Evolutionary conservation across 2,113 vertebrate genomes (phyloP), one percentile per base, ranked within the genome.

Genomic region (Neogobius melanostomus): DNA sequence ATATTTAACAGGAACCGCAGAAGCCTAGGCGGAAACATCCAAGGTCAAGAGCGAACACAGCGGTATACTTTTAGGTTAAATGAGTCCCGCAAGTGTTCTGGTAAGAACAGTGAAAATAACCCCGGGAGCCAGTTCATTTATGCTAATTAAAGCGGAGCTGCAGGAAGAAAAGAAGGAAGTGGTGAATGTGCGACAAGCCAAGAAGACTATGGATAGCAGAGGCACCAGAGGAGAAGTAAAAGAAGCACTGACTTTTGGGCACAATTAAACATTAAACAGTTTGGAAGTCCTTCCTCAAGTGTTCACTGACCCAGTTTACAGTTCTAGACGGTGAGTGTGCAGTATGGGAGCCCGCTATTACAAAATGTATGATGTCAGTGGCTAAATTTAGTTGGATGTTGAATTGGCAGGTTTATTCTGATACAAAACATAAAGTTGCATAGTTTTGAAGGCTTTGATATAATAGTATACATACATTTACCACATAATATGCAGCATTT

Each of bases 241-340:
- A 59, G 11, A 61, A 68, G 28, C 66, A 67, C 49, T 82, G 69
- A 72, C 54, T 80, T 84, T 85, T 76, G 74, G 76, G 68, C 43
- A 4, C 76, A 85, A 87, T 89, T 9, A 86, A 89, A 88, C 53
- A 89, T 87, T 79, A 57, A 88, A 70, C 75, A 84, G 74, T 60
- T 59, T 76, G n/a, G 72, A 75, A 45, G n/a, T 69, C 7, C 0
- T 65, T 69, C 82, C 85, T 80, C 28, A 67, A 62, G 83, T 81
- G 71, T 68, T 85, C 75, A 85, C 72, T 86, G 86, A 89, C 85
- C 82, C 82, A 84, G 36, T 79, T 91, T 76, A 64, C 74, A 7
- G 65, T 66, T 21, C 17, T 5, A 11, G 17, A 28, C 11, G 6
- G 56, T 15, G 56, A 59, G 5, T 42, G 28, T 36, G 53, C 53